Evolutionary conservation across 2,113 vertebrate species (phyloP), one percentile per base, ranked within the genome.

Genomic region (Centropus bengalensis): DNA sequence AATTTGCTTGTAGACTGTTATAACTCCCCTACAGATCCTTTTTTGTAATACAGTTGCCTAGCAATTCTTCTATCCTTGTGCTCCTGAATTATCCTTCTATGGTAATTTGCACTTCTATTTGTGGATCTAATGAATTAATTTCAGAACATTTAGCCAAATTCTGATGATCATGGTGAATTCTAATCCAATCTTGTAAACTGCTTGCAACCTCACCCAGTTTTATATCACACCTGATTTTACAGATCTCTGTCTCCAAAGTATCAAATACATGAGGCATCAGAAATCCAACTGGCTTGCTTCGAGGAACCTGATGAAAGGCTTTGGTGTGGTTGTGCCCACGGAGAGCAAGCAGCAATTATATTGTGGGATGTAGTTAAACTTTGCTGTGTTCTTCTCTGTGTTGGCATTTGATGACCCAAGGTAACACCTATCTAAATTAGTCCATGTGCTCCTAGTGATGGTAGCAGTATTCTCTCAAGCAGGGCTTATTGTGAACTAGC

Each of bases 391-490:
- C 20, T 5, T 74, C 49, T 33, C 38, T 71, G 12, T 42, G 49
- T 38, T 2, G 18, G 16, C 0, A 0, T 58, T 15, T 2, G 2
- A 24, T 2, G 6, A 26, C 15, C n/a, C 1, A 1, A 71, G 20
- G 21, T 68, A 32, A 6, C 36, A 36, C 36, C 36, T 36, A 36
- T 63, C 44, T 71, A 80, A 82, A 52, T 27, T 10, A 17, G 70
- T 36, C 20, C 47, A 30, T 62, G 32, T 2, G 38, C n/a, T 80
- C 14, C n/a, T 27, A 49, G 32, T 80, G 21, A 49, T 1, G 0
- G 68, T 38, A 70, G 40, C 42, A 32, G n/a, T 85, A 27, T 58
- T 81, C 27, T 77, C 8, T 54, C 24, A 22, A 51, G 6, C n/a
- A 69, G 44, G 69, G 51, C 26, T 69, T 66, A 32, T 68, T 82